Evolutionary conservation across 2,113 vertebrate genomes (phyloP), one percentile per base, ranked within the genome.

Genomic region (Tupaia tana): DNA sequence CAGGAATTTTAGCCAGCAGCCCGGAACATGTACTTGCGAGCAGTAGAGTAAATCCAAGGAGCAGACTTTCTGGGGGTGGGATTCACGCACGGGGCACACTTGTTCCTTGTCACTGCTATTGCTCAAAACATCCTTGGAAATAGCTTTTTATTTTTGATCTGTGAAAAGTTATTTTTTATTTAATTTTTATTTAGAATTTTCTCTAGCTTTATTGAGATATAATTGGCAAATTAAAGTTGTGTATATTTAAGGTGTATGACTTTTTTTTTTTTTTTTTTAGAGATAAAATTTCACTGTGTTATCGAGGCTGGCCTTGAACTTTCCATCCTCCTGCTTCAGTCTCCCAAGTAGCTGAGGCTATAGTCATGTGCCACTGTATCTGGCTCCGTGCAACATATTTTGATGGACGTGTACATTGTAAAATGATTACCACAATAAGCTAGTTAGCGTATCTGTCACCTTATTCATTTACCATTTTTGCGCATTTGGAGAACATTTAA

Each of bases 31-130:
- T 54, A n/a, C 31, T 70, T 71, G 24, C 93, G 74, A 61, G 67
- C 64, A 6, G 9, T 25, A 11, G 31, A 88, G 78, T 43, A 63
- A 63, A 59, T 31, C 34, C 9, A 6, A 74, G 56, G 70, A 54
- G 31, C 1, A 4, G 25, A 61, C 14, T 70, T 52, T 67, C 1
- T 7, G 1, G 64, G 67, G 29, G 14, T 2, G 4, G 54, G 24
- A 6, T 90, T n/a, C 24, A 3, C 3, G 7, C n/a, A 0, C 4
- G 52, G 31, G 52, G 14, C 27, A 8, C 16, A 1, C 29, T 31
- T 9, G 20, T 64, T 78, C n/a, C 25, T 24, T 22, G 27, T 22
- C 24, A 3, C 18, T 89, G 14, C 31, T 25, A 7, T 66, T 84
- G 77, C 81, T 86, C 13, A 56, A 66, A 77, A 34, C 18, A 27